These are phyloP conservation scores for Suncus etruscus DNA, from an alignment of 2,113 vertebrate species.

Conservation along the genomic window DNA sequence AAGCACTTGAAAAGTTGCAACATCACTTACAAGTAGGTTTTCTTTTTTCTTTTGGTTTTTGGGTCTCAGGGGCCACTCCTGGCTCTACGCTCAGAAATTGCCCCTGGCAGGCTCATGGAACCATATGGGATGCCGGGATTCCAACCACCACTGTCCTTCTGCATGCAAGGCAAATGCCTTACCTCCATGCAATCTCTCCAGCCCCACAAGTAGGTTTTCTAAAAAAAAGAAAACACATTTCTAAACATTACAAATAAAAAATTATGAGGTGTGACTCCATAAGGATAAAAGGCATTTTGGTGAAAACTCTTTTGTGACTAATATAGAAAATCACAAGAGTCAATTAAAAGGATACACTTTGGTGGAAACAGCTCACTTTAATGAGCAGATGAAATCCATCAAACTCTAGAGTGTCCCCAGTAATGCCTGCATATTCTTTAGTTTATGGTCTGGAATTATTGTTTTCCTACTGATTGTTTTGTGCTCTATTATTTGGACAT, in stretches of 20 bases:
- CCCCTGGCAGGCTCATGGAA: no score
- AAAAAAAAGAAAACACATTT: neutral
- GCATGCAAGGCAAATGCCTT: no score
- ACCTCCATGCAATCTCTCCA: no score
- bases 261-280: constrained; percentile 54
- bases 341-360: neutral
- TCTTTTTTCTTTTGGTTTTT: neutral
- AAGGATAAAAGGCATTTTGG: constrained; percentile 60
- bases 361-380: constrained; percentile 48
- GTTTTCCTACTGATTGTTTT: constrained; percentile 40
- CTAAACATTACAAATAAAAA: constrained; percentile 64
- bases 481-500: constrained; percentile 35
- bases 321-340: constrained; percentile 47
- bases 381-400: constrained; percentile 30
- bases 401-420: constrained; percentile 55
- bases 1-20: constrained; percentile 52
- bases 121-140: no score
- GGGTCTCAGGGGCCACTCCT: no score
- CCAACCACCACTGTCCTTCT: no score
- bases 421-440: constrained; percentile 35
- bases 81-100: no score
- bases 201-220: no score
- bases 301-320: constrained; percentile 43
- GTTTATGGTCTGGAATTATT: constrained; percentile 52
- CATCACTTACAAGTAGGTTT: constrained; percentile 42